Evolutionary conservation across 2,113 vertebrate species (phyloP).

Genomic region (Peromyscus polionotus): DNA sequence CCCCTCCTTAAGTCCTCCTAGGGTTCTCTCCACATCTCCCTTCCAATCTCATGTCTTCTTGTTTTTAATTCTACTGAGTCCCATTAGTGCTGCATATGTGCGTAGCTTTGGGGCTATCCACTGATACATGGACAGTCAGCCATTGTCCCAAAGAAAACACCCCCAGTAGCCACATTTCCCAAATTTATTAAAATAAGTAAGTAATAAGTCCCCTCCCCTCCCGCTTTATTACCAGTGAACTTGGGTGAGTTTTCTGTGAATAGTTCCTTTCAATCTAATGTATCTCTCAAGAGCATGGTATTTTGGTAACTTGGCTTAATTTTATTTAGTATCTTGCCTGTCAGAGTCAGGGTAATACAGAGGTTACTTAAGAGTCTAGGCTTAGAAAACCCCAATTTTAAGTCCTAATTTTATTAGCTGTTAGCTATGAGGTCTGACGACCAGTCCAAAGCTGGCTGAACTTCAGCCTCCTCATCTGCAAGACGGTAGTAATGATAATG

Average conservation of each 20-base stretch:
- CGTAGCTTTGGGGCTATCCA: background rate
- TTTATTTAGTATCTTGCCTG: constrained; percentile 35
- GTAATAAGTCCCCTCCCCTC: background rate
- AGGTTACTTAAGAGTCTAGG: constrained; percentile 1
- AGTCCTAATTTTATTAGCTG: constrained; percentile 51
- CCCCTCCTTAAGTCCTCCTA: background rate
- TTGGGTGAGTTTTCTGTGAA: constrained; percentile 21
- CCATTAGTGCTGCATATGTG: background rate
- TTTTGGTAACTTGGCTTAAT: constrained; percentile 45
- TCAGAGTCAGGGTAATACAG: constrained; percentile 35
- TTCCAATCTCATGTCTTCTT: background rate
- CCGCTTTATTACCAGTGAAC: background rate
- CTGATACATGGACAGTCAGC: background rate
- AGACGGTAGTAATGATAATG: background rate
- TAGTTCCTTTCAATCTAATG: background rate
- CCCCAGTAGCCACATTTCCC: background rate
- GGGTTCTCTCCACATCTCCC: background rate
- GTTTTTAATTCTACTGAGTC: background rate
- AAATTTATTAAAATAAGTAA: background rate
- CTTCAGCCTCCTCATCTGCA: constrained; percentile 51
- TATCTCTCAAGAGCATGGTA: constrained; percentile 19
- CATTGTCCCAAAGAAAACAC: background rate
- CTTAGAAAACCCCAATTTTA: constrained; percentile 41
- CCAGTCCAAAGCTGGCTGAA: background rate
- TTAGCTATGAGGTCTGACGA: background rate